Conservation (phyloP, 2,888 invertebrate genomes). For the Tuberolachnus salignus region DNA sequence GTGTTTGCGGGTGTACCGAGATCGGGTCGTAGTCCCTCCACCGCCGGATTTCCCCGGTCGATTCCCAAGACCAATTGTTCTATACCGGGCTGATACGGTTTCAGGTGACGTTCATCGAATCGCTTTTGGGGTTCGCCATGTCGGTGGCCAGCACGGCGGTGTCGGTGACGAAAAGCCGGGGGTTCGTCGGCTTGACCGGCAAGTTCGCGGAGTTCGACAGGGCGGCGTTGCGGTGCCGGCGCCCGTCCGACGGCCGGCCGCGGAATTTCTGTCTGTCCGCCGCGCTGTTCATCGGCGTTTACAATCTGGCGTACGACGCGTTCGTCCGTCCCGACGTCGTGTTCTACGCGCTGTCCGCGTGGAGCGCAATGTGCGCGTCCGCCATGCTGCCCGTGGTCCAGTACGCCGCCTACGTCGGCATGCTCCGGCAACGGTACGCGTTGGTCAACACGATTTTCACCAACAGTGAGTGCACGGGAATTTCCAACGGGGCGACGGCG, state of each 20-base stretch:
- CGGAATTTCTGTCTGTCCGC: neutral
- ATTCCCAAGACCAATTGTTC: neutral
- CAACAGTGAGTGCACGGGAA: neutral
- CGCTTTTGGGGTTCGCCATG: neutral
- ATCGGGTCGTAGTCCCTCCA: too few relatives aligned
- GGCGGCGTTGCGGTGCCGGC: neutral
- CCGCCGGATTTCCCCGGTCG: too few relatives aligned
- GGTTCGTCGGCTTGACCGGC: neutral
- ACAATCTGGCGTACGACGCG: neutral
- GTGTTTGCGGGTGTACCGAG: too few relatives aligned
- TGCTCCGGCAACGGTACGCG: conserved; percentile 18
- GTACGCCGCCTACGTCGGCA: conserved; percentile 5
- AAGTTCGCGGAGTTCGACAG: conserved; percentile 1
- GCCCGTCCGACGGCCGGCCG: neutral
- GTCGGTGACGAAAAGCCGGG: neutral
- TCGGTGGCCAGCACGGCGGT: neutral
- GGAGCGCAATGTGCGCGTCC: neutral
- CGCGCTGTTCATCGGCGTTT: neutral
- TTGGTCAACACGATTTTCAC: conserved; percentile 24
- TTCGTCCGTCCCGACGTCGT: neutral
- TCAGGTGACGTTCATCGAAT: conserved; percentile 43
- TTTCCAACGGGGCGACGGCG: neutral
- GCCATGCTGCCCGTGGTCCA: conserved; percentile 12
- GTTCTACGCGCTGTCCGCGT: neutral
- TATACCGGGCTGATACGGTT: neutral